Evolutionary conservation across 2,797 vertebrate genomes (phyloP).

Genomic region (Tachyglossus aculeatus): DNA sequence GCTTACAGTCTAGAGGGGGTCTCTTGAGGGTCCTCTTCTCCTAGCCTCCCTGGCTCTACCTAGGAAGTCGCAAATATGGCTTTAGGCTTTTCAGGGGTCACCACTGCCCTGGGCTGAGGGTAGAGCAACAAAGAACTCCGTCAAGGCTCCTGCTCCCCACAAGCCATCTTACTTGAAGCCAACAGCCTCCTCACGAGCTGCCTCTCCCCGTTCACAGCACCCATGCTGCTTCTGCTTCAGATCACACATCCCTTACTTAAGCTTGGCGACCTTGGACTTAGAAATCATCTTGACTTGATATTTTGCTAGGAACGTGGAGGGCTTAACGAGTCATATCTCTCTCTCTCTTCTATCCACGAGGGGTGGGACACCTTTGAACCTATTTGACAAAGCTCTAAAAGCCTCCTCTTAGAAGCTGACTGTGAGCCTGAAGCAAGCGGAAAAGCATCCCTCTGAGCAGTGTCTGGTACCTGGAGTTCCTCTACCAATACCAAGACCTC

Average conservation of each 20-base stretch:
- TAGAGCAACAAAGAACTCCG: not conserved
- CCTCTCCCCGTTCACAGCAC: too few relatives aligned
- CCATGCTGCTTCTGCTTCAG: slow-evolving; percentile 6
- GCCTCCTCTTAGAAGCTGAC: slow-evolving; percentile 21
- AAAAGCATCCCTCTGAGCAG: not conserved
- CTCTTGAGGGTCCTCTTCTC: too few relatives aligned
- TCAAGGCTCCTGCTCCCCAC: not conserved
- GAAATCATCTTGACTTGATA: slow-evolving; percentile 41
- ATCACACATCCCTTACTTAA: slow-evolving; percentile 20
- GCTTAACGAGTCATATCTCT: slow-evolving; percentile 46
- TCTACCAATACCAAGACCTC: too few relatives aligned
- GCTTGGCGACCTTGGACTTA: slow-evolving; percentile 10
- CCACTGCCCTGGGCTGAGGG: not conserved
- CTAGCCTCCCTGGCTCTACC: too few relatives aligned
- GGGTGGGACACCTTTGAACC: slow-evolving; percentile 44
- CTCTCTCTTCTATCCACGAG: slow-evolving; percentile 12
- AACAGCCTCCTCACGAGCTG: not conserved
- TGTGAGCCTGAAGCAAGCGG: slow-evolving; percentile 27
- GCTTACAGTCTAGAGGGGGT: too few relatives aligned
- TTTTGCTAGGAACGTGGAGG: slow-evolving; percentile 26
- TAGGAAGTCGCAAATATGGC: not conserved
- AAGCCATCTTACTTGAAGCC: slow-evolving; percentile 2
- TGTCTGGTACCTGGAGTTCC: too few relatives aligned
- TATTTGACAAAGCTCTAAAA: slow-evolving; percentile 36
- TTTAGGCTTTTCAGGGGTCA: not conserved